Evolutionary conservation across 30 jellyfish, hydroid and myxozoan species (phyloP), one percentile per base, ranked within the genome.

Genomic region (Aurelia aurita complex sp. Pacific): DNA sequence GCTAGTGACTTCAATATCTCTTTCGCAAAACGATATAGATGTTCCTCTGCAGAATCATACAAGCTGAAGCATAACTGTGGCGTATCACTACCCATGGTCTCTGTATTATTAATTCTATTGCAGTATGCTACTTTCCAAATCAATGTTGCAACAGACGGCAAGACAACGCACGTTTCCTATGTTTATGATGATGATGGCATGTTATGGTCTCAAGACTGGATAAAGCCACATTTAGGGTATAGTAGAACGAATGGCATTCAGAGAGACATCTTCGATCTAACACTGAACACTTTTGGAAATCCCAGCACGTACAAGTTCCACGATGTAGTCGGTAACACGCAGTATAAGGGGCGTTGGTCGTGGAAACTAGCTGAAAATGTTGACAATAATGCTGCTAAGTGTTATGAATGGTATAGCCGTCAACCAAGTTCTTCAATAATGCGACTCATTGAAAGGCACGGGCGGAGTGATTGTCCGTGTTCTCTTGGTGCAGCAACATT

Each of bases 101-200:
- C 10, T 40, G 52, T 9, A 40, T 40, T 40, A 40, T 40, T 46
- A 2, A 46, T 46, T 46, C 57, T 46, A 7, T 46, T 46, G 57
- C 15, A 78, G 88, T 66, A 13, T 65, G 94, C 67, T 79, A 59
- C 88, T 12, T 85, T 85, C 50, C 94, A 85, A 85, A 73, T 73
- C 72, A 65, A 46, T 67, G 54, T 85, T 10, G 85, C 85, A 4
- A 85, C 86, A 7, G 80, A 85, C 74, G 88, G 88, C 12, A 43
- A 11, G 35, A 35, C 87, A 38, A 72, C 94, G 10, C 54, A 74
- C 34, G 82, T 74, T 6, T 46, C 80, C 4, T 72, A 63, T 54
- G 71, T 85, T 40, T 85, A 85, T 73, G 83, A 73, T 43, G 94
- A 74, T 52, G 88, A 46, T 36, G 81, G 82, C n/a, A 85, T 85